Conservation (phyloP, 2,113 vertebrate genomes). For the Apus apus region DNA sequence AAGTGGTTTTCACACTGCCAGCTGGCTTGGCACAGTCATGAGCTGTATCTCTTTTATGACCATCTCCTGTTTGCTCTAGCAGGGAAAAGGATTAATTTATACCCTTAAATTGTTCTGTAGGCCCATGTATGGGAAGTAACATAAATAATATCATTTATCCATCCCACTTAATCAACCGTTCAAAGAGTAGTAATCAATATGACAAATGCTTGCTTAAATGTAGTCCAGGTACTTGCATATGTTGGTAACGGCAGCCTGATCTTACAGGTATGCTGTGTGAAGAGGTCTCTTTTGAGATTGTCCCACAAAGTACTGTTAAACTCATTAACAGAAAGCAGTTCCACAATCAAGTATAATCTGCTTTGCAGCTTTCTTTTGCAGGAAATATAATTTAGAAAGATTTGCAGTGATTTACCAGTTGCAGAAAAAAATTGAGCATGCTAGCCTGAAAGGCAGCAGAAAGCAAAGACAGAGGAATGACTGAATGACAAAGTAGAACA, state of each 20-base stretch:
- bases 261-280: background rate
- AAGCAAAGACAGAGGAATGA: constrained; percentile 50
- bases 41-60: constrained; percentile 75
- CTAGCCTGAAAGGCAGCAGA: constrained; percentile 47
- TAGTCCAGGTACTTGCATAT: background rate
- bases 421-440: constrained; percentile 57
- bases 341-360: background rate
- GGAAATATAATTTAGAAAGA: constrained; percentile 29
- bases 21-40: constrained; percentile 57
- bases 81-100: constrained; percentile 71
- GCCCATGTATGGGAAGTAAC: background rate
- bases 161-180: background rate
- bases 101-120: constrained; percentile 15
- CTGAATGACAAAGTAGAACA: background rate
- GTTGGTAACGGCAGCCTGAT: constrained; percentile 25
- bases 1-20: constrained; percentile 71
- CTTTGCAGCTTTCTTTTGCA: background rate
- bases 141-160: constrained; percentile 24
- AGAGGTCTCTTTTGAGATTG: background rate
- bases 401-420: constrained; percentile 65
- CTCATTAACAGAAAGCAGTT: background rate
- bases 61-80: constrained; percentile 76
- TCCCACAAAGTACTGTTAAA: background rate
- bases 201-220: background rate
- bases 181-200: background rate